Conservation (phyloP, 2,113 vertebrate genomes). For the Chloebia gouldiae region DNA sequence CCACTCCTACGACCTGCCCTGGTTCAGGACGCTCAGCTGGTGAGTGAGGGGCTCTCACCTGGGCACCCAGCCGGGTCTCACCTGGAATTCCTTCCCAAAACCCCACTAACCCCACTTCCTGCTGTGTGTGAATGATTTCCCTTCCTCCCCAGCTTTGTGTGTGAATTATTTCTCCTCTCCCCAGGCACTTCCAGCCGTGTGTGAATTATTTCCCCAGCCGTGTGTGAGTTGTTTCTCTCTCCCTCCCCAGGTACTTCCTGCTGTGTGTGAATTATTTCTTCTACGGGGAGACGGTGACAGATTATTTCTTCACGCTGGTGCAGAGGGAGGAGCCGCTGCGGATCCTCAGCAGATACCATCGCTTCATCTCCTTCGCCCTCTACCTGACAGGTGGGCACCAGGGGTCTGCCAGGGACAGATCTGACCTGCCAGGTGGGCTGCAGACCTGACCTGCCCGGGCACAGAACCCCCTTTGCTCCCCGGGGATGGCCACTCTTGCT, state of each 20-base stretch:
- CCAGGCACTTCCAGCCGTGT: too few relatives aligned
- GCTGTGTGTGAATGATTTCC: not conserved
- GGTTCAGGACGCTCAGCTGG: conserved; percentile 98
- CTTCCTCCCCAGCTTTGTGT: too few relatives aligned
- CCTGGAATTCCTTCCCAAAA: not conserved
- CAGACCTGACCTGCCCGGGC: too few relatives aligned
- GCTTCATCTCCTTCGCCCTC: conserved; percentile 96
- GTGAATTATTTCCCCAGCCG: too few relatives aligned
- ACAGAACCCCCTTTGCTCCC: too few relatives aligned
- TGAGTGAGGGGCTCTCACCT: conserved; percentile 61
- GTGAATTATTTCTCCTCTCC: too few relatives aligned
- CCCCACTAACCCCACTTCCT: not conserved
- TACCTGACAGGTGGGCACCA: conserved; percentile 87
- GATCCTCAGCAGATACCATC: conserved; percentile 98
- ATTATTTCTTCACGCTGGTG: conserved; percentile 97
- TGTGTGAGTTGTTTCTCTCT: too few relatives aligned
- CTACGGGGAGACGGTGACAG: conserved; percentile 95
- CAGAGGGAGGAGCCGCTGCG: conserved; percentile 94
- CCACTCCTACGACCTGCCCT: conserved; percentile 96
- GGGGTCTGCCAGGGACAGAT: too few relatives aligned
- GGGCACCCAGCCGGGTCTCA: not conserved
- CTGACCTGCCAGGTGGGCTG: too few relatives aligned
- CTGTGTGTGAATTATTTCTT: conserved; percentile 99
- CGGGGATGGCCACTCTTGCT: not conserved
- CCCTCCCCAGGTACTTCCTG: conserved; percentile 89